A percentile compares a stretch with the other conserved stretches of the same genome.
Evolutionary conservation across 2,888 invertebrate genomes (phyloP).

Genomic region (Apamea epomidion): DNA sequence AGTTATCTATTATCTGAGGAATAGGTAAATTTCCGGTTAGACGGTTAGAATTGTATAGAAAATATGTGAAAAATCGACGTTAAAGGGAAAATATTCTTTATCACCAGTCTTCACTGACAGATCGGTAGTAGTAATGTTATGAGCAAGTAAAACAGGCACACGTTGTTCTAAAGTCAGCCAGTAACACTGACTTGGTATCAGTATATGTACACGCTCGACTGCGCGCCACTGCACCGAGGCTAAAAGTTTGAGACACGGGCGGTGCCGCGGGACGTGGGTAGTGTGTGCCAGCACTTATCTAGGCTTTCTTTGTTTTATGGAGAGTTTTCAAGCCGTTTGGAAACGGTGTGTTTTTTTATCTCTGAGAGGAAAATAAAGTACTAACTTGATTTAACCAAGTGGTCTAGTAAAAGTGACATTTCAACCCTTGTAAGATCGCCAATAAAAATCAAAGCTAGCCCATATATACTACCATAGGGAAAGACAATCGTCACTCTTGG

Average conservation of each 20-base stretch:
- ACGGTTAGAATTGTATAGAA: too few species aligned
- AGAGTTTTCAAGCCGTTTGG: neutral
- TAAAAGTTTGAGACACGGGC: neutral
- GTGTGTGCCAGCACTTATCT: neutral
- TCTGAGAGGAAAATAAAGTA: neutral
- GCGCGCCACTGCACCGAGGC: neutral
- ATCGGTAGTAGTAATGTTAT: neutral
- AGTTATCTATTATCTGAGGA: neutral
- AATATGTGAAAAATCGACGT: neutral
- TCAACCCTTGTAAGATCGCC: too few species aligned
- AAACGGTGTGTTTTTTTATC: neutral
- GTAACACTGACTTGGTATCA: slow-evolving; percentile 22
- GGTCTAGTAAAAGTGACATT: too few species aligned
- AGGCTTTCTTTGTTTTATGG: neutral
- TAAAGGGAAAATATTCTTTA: neutral
- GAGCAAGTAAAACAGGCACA: neutral
- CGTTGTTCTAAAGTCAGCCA: neutral
- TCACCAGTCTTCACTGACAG: neutral
- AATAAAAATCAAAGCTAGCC: too few species aligned
- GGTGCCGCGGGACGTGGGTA: neutral
- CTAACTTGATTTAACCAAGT: neutral
- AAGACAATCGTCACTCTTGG: neutral
- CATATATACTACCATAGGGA: neutral
- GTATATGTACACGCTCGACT: slow-evolving; percentile 6
- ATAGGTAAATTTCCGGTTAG: neutral